Conservation (phyloP, 30 jellyfish, hydroid and myxozoan species). For the Aurelia aurita complex sp. Pacific region DNA sequence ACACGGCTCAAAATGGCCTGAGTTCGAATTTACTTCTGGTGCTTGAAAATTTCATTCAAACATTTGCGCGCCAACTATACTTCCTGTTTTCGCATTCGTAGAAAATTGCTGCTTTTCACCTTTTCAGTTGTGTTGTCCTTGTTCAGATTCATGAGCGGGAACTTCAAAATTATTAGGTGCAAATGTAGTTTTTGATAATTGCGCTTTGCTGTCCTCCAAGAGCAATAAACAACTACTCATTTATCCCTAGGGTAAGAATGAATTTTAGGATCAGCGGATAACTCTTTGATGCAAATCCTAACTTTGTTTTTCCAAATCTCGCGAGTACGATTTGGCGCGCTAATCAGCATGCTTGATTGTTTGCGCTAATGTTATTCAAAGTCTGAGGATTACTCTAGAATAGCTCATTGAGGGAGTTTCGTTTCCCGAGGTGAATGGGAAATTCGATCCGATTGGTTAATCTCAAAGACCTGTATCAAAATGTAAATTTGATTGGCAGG, state of each 20-base stretch:
- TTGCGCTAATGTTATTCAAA: background rate
- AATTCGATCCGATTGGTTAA: constrained; percentile 59
- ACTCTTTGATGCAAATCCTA: background rate
- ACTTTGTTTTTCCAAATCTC: constrained; percentile 17
- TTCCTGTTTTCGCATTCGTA: too few relatives aligned
- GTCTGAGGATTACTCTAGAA: constrained; percentile 18
- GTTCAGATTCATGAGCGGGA: too few relatives aligned
- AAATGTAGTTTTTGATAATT: background rate
- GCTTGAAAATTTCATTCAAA: too few relatives aligned
- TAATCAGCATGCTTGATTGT: background rate
- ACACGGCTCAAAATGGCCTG: too few relatives aligned
- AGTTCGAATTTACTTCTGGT: too few relatives aligned
- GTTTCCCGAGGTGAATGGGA: constrained; percentile 75
- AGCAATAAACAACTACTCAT: background rate
- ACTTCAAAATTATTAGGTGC: too few relatives aligned
- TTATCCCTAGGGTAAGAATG: background rate
- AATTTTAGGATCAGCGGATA: background rate
- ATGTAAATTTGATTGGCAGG: constrained; percentile 66
- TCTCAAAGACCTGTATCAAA: constrained; percentile 8
- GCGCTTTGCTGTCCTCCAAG: background rate
- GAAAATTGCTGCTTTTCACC: too few relatives aligned
- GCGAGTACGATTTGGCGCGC: constrained; percentile 16
- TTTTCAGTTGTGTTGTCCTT: too few relatives aligned
- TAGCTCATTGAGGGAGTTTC: constrained; percentile 42
- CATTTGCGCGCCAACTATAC: too few relatives aligned